phyloP scores from a whole-genome alignment of 2,888 invertebrate genomes.

The Morpho achilles region DNA sequence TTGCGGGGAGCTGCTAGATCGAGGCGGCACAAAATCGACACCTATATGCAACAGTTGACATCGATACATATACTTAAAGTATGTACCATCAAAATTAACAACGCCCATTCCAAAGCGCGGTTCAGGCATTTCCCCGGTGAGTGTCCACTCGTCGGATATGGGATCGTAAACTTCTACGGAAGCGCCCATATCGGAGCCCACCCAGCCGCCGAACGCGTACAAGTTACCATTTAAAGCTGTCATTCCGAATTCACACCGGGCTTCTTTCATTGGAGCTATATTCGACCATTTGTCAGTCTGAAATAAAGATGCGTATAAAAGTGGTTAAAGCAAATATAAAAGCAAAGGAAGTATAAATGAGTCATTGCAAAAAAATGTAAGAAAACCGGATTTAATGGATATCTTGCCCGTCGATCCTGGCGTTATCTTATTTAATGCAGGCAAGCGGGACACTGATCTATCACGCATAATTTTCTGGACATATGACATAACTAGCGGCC shows the following conservation, averaged over 20 bases:
- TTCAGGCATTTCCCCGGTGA: conserved; percentile 88
- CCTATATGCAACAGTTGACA: too few species aligned
- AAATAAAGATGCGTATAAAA: conserved; percentile 24
- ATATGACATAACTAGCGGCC: too few species aligned
- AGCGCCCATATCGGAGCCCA: conserved; percentile 93
- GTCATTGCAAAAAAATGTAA: too few species aligned
- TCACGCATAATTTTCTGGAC: too few species aligned
- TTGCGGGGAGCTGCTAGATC: conserved; percentile 6
- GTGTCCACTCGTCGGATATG: conserved; percentile 85
- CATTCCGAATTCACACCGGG: conserved; percentile 93
- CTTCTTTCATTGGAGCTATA: conserved; percentile 87
- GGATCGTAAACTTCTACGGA: conserved; percentile 94
- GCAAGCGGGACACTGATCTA: too few species aligned
- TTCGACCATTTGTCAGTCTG: conserved; percentile 79
- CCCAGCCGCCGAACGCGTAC: conserved; percentile 96
- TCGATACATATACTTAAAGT: not conserved
- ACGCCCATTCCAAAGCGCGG: conserved; percentile 96
- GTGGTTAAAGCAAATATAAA: too few species aligned
- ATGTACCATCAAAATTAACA: conserved; percentile 87
- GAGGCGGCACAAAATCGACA: too few species aligned
- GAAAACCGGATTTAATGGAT: too few species aligned
- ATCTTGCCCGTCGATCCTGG: too few species aligned
- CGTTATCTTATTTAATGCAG: too few species aligned
- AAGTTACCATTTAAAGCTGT: conserved; percentile 90
- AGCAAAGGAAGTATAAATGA: too few species aligned